Percentiles rank a stretch among this genome's conserved stretches.
Conservation (phyloP, 2,888 invertebrate species). For the Rotaria sp. region DNA sequence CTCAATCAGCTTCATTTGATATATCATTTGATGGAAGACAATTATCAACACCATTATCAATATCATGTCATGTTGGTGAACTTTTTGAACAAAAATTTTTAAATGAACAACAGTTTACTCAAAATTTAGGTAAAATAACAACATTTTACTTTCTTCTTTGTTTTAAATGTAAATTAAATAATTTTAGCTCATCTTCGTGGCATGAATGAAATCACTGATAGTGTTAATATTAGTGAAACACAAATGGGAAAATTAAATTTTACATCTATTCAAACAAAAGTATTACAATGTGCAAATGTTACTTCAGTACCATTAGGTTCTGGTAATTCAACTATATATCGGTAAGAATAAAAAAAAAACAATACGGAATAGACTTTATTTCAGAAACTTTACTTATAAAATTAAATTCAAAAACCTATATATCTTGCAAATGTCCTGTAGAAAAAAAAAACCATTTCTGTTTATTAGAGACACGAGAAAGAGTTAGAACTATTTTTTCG, state of each 20-base stretch:
- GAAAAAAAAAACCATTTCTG: too few species aligned
- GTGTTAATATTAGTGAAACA: slow-evolving; percentile 46
- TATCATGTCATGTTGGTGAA: slow-evolving; percentile 80
- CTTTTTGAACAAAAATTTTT: slow-evolving; percentile 72
- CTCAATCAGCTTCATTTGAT: slow-evolving; percentile 66
- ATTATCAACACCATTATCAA: slow-evolving; percentile 43
- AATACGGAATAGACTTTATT: too few species aligned
- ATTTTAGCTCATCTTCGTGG: slow-evolving; percentile 66
- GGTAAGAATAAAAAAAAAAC: background rate
- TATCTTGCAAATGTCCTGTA: too few species aligned
- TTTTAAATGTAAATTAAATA: too few species aligned
- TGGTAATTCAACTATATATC: background rate
- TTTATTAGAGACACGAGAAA: slow-evolving; percentile 19
- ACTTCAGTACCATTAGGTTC: slow-evolving; percentile 38
- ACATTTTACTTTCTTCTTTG: too few species aligned
- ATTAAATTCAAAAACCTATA: too few species aligned
- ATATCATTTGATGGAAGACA: slow-evolving; percentile 52
- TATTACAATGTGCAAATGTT: slow-evolving; percentile 67
- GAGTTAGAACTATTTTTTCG: too few species aligned
- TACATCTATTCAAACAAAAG: slow-evolving; percentile 59
- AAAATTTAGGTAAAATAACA: slow-evolving; percentile 48
- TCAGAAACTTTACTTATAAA: too few species aligned
- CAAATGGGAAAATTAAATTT: slow-evolving; percentile 56
- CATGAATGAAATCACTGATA: slow-evolving; percentile 62
- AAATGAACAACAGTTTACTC: slow-evolving; percentile 64